These are phyloP conservation scores for Fulica atra DNA, from an alignment of 2,113 vertebrate genomes.

Conservation along the genomic window DNA sequence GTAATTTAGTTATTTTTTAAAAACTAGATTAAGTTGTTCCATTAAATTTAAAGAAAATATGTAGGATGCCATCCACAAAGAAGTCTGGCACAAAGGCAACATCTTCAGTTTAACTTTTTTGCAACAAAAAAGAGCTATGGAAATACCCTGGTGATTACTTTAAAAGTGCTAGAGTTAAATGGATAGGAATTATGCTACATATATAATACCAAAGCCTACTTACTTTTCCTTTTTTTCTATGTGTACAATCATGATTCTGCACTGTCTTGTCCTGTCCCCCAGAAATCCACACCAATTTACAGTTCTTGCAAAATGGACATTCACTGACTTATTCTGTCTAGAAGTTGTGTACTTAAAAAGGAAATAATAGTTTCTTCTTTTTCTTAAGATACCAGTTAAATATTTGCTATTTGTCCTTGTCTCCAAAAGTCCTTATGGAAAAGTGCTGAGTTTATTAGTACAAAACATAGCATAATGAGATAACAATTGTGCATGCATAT, in stretches of 20 bases:
- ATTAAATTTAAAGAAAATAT: neutral
- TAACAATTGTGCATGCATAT: neutral
- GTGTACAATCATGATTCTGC: neutral
- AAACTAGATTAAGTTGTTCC: neutral
- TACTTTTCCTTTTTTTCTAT: neutral
- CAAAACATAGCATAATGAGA: neutral
- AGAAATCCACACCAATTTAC: neutral
- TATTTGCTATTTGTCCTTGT: neutral
- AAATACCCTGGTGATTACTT: neutral
- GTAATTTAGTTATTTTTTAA: neutral
- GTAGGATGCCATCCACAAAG: neutral
- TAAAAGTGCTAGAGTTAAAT: neutral
- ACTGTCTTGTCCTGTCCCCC: neutral
- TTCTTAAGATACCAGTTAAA: neutral
- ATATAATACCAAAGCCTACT: neutral
- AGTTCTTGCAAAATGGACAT: neutral
- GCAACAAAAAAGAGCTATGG: neutral
- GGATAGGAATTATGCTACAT: neutral
- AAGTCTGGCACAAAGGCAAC: neutral
- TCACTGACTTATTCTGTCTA: neutral
- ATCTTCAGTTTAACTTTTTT: neutral
- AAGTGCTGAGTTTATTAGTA: neutral
- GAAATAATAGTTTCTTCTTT: neutral
- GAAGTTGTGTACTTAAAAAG: neutral
- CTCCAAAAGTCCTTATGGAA: neutral